Percentiles rank a stretch among this genome's conserved stretches.
These are phyloP conservation scores for Quadriops clusia DNA, from an alignment of 2,888 invertebrate genomes.

Conservation along the genomic window DNA sequence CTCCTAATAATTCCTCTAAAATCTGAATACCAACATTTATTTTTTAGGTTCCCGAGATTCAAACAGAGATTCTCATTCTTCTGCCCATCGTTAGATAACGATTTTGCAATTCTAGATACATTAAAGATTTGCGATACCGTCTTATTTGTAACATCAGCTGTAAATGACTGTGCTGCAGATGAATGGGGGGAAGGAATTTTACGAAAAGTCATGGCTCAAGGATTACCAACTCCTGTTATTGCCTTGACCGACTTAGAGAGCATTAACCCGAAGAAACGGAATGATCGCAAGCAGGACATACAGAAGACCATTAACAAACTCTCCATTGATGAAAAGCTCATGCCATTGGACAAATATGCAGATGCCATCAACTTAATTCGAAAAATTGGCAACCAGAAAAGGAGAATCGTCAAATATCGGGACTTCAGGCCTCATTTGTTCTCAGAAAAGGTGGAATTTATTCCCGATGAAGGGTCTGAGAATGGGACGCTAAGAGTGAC, in stretches of 20 bases:
- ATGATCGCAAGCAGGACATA: slow-evolving; percentile 53
- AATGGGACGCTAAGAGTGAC: slow-evolving; percentile 65
- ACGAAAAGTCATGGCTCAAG: slow-evolving; percentile 32
- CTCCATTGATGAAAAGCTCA: slow-evolving; percentile 72
- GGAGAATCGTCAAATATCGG: slow-evolving; percentile 58
- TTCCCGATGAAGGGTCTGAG: slow-evolving; percentile 35
- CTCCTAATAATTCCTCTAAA: too few relatives aligned
- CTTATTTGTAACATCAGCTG: slow-evolving; percentile 60
- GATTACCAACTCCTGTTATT: slow-evolving; percentile 66
- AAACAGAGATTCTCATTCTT: slow-evolving; percentile 82
- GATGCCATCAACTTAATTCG: slow-evolving; percentile 67
- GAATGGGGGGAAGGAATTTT: slow-evolving; percentile 69
- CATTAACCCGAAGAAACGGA: slow-evolving; percentile 60
- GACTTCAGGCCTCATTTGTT: slow-evolving; percentile 74
- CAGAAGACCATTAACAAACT: slow-evolving; percentile 54
- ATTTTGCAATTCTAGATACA: slow-evolving; percentile 66
- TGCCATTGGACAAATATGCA: slow-evolving; percentile 59
- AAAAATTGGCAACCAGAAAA: slow-evolving; percentile 69
- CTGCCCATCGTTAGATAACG: slow-evolving; percentile 58
- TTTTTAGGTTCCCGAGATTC: slow-evolving; percentile 64
- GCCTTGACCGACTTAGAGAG: slow-evolving; percentile 64
- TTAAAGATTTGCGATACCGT: slow-evolving; percentile 80
- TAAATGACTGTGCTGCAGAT: slow-evolving; percentile 44
- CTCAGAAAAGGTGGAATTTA: slow-evolving; percentile 66
- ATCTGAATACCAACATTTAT: too few relatives aligned